Evolutionary conservation across 2,113 vertebrate genomes (phyloP), one percentile per base, ranked within the genome.

Genomic region (Gymnarchus niloticus): DNA sequence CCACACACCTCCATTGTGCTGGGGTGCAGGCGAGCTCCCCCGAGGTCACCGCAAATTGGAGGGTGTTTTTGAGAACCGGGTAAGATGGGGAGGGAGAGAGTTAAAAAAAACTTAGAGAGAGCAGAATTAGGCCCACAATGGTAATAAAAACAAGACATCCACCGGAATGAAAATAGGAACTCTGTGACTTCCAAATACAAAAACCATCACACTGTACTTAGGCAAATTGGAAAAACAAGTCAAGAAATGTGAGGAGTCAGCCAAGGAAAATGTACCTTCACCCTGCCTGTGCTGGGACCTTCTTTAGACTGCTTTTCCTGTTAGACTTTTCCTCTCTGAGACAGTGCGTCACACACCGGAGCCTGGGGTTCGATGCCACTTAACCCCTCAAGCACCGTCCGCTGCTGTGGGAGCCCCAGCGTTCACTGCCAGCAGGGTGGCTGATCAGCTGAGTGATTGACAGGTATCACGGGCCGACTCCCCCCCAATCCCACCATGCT

Each of bases 151-250:
- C 48, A 78, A 90, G 81, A 84, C 89, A 88, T 91, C 87, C 90
- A 89, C 88, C 83, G 84, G 91, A 91, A 90, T 91, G 90, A 92
- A 93, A 90, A 87, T 88, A 89, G 89, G 90, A 90, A 88, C 88
- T 87, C 88, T 87, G 87, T 87, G 90, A 92, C 91, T 92, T 92
- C 89, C 87, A 92, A 91, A 93, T 92, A 91, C 88, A 41, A 89
- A 92, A 92, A 90, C 89, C 93, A 94, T 91, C 88, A 89, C 92
- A 89, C 88, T 84, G 91, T 85, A 90, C 91, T 92, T 90, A 91
- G 92, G 91, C 89, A 92, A 93, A 93, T 92, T 93, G 92, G 91
- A 95, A 95, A 94, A 93, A 93, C 91, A 94, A 94, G 93, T 90
- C 88, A 89, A 94, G 93, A 94, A 94, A 95, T 93, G 93, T 85